A percentile compares a stretch with the other conserved stretches of the same genome.
phyloP scores from a whole-genome alignment of 2,797 vertebrate species.

The Muscicapa comitata region DNA sequence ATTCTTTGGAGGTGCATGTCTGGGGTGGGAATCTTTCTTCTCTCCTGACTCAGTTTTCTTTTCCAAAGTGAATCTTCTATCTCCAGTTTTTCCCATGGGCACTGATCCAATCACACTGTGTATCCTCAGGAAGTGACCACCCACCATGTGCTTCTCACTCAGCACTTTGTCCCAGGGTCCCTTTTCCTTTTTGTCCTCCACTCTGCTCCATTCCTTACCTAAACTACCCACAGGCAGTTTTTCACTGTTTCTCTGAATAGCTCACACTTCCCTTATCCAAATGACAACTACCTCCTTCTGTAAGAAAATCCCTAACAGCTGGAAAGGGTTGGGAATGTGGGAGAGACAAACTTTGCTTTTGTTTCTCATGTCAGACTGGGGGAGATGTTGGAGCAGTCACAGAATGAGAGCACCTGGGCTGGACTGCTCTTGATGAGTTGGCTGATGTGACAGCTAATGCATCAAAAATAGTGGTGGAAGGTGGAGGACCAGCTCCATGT shows the following conservation, averaged over 20 bases:
- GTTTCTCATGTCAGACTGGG: background rate
- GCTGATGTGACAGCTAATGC: background rate
- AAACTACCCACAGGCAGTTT: background rate
- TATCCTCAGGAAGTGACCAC: background rate
- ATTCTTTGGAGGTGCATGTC: accelerated
- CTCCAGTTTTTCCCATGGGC: background rate
- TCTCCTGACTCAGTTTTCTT: background rate
- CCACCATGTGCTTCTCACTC: background rate
- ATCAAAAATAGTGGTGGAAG: background rate
- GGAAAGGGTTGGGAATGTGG: background rate
- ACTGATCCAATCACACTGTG: accelerated
- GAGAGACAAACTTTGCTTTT: background rate
- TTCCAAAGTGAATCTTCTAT: background rate
- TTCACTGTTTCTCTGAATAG: background rate
- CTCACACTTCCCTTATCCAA: background rate
- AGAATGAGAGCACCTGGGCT: background rate
- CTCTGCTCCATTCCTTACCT: no score
- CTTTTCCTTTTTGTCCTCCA: background rate
- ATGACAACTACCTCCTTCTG: background rate
- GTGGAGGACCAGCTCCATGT: background rate
- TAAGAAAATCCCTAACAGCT: background rate
- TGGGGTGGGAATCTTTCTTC: background rate
- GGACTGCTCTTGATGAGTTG: background rate
- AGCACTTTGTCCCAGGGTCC: background rate
- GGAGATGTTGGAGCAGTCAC: background rate